Conservation (phyloP, 2,797 vertebrate genomes). For the Gallinago solitaria region DNA sequence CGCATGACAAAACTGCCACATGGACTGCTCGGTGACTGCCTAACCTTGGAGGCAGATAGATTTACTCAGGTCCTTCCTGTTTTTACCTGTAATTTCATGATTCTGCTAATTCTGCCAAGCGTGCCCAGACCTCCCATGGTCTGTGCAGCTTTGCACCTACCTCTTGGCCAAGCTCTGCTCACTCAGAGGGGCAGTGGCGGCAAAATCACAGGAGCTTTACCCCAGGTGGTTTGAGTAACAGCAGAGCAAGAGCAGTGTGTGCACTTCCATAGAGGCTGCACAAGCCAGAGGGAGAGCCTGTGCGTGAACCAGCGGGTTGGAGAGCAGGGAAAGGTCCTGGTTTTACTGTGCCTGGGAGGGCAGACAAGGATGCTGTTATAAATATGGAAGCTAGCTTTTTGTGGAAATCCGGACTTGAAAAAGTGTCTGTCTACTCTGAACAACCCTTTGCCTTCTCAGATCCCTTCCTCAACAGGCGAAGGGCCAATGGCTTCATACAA, state of each 20-base stretch:
- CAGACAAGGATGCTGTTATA: not conserved
- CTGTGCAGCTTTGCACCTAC: not conserved
- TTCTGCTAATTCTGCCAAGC: not conserved
- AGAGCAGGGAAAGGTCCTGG: not conserved
- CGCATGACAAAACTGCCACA: not conserved
- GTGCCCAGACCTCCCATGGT: not conserved
- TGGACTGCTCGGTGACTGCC: not conserved
- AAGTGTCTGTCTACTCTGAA: not conserved
- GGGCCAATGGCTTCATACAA: constrained; percentile 77
- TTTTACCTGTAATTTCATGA: not conserved
- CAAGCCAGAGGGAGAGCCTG: not conserved
- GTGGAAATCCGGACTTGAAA: not conserved
- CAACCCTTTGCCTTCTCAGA: constrained; percentile 56
- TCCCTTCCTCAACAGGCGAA: constrained; percentile 76
- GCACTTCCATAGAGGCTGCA: not conserved
- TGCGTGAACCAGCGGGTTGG: fast-evolving
- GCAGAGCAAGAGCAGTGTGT: not conserved
- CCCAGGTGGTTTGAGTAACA: not conserved
- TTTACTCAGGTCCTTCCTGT: not conserved
- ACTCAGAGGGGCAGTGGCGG: not conserved
- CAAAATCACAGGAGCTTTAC: not conserved
- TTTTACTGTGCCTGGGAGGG: not conserved
- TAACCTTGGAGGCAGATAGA: not conserved
- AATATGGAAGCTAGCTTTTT: not conserved
- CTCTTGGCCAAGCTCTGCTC: not conserved